These are phyloP conservation scores for Macrobrachium rosenbergii DNA, from an alignment of 1,140 invertebrate genomes.

Conservation along the genomic window DNA sequence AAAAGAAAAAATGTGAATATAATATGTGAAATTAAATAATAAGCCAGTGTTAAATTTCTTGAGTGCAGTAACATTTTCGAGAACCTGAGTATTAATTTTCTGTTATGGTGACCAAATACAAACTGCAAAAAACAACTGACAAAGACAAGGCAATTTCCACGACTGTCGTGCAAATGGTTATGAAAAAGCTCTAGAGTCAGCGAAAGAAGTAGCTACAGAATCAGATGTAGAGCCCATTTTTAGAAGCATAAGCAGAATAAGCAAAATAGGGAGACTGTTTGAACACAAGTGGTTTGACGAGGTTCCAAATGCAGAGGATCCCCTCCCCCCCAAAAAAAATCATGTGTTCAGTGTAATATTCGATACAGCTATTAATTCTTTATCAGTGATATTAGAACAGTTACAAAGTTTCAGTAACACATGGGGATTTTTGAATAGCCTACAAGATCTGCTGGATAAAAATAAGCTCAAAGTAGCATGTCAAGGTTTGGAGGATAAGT, in stretches of 20 bases:
- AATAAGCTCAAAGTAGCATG: neutral
- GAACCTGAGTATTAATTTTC: too few relatives aligned
- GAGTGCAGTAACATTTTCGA: too few relatives aligned
- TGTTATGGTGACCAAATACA: too few relatives aligned
- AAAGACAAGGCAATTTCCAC: too few relatives aligned
- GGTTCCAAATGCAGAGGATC: neutral
- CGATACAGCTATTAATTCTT: neutral
- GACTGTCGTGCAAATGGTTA: neutral
- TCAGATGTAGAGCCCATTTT: too few relatives aligned
- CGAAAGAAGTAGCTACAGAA: neutral
- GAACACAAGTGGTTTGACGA: neutral
- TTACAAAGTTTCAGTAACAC: neutral
- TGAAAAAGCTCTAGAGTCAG: neutral
- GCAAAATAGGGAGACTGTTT: neutral
- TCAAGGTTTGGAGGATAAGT: neutral
- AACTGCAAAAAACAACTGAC: too few relatives aligned
- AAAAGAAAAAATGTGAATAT: too few relatives aligned
- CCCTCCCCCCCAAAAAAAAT: neutral
- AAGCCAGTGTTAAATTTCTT: too few relatives aligned
- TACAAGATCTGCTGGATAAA: neutral
- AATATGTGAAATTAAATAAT: too few relatives aligned
- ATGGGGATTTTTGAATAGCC: neutral
- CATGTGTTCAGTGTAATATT: neutral
- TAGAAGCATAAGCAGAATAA: neutral
- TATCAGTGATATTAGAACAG: neutral